Conservation (phyloP, 2,888 invertebrate species). For the Diaperis boleti region DNA sequence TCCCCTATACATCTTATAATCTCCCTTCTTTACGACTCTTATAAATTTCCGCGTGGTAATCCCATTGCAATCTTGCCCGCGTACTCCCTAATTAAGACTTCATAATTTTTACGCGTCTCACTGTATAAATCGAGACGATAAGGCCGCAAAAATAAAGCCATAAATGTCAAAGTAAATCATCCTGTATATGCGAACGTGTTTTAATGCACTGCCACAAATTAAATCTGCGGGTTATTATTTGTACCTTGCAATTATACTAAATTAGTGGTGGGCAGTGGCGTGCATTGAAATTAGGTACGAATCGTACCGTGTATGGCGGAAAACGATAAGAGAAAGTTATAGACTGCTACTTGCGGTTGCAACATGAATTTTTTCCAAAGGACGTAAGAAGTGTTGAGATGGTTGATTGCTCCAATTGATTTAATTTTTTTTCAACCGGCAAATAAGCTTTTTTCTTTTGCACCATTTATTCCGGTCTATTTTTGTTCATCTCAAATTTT, state of each 20-base stretch:
- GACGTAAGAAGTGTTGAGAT: no score
- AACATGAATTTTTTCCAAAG: no score
- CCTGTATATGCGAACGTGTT: conserved; percentile 30
- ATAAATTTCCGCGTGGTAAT: conserved; percentile 53
- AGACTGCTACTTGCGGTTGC: no score
- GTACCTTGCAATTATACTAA: conserved; percentile 17
- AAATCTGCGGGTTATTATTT: conserved; percentile 26
- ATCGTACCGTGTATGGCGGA: no score
- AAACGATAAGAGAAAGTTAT: no score
- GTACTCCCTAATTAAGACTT: conserved; percentile 61
- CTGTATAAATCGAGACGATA: conserved; percentile 41
- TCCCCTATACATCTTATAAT: conserved; percentile 44
- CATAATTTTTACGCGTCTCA: conserved; percentile 57
- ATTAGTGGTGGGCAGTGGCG: conserved; percentile 7
- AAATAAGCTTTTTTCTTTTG: no score
- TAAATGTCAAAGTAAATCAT: conserved; percentile 42
- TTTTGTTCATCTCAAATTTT: no score
- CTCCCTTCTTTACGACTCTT: conserved; percentile 51
- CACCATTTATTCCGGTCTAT: no score
- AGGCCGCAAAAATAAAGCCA: conserved; percentile 37
- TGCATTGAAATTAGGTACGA: no score
- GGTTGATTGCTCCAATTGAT: no score
- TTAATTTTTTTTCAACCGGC: no score
- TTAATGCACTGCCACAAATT: conserved; percentile 32
- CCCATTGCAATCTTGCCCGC: conserved; percentile 52